A percentile compares a stretch with the other conserved stretches of the same genome.
phyloP scores from a whole-genome alignment of 2,113 vertebrate species.

The Echinops telfairi region DNA sequence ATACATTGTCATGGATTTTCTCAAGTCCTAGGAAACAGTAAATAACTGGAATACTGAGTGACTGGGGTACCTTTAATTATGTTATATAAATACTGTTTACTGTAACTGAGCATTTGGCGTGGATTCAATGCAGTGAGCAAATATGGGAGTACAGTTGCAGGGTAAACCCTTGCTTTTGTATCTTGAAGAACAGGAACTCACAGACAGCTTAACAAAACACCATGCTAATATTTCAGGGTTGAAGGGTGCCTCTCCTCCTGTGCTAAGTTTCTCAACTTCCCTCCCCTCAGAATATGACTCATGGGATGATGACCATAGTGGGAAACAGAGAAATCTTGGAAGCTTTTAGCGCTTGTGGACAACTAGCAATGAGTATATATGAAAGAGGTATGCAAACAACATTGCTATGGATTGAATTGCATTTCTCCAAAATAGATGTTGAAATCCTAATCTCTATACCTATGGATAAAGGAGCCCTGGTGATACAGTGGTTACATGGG shows the following conservation, averaged over 20 bases:
- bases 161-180: background rate
- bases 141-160: background rate
- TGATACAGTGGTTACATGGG: too few species aligned
- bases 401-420: too few species aligned
- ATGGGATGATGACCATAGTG: fast-evolving
- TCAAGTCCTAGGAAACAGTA: background rate
- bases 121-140: conserved; percentile 33
- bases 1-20: background rate
- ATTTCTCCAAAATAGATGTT: too few species aligned
- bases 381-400: background rate
- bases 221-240: conserved; percentile 3
- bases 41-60: background rate
- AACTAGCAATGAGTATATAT: background rate
- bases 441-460: too few species aligned
- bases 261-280: background rate
- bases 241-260: background rate
- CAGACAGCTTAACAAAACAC: background rate
- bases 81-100: conserved; percentile 16
- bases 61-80: conserved; percentile 12
- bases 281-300: background rate
- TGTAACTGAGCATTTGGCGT: conserved; percentile 3
- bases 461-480: too few species aligned
- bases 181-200: background rate
- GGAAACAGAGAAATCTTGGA: background rate
- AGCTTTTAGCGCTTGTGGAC: background rate